Percentiles rank a stretch among this genome's conserved stretches.
Evolutionary conservation across 1,140 invertebrate genomes (phyloP).

Genomic region (Chelonus insularis): DNA sequence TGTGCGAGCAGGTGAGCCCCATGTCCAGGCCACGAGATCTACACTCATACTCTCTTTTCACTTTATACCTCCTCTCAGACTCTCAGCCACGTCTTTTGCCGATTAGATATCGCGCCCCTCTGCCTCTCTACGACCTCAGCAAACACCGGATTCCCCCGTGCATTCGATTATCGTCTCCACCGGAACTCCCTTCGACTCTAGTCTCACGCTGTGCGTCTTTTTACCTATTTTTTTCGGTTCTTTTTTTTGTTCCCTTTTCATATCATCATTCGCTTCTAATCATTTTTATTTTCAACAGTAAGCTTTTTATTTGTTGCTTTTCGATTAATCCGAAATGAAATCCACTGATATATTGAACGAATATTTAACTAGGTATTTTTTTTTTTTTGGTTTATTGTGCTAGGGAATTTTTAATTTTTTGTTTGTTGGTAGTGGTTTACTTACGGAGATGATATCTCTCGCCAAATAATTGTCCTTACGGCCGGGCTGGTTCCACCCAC

Average conservation of each 20-base stretch:
- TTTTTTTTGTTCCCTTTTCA: not conserved
- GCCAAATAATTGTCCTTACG: slow-evolving; percentile 52
- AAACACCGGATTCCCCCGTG: slow-evolving; percentile 34
- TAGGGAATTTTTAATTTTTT: no score
- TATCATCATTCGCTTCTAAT: not conserved
- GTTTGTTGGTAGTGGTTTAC: no score
- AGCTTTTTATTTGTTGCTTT: no score
- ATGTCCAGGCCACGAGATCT: no score
- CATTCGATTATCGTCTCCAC: slow-evolving; percentile 36
- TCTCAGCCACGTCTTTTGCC: slow-evolving; percentile 33
- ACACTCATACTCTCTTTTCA: not conserved
- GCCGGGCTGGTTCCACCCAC: slow-evolving; percentile 55
- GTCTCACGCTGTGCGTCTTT: not conserved
- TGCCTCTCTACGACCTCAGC: slow-evolving; percentile 20
- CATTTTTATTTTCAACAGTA: not conserved
- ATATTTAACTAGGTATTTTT: no score
- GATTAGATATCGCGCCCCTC: slow-evolving; percentile 49
- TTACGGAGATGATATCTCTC: no score
- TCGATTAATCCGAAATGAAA: no score
- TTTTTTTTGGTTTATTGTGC: no score
- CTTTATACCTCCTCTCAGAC: not conserved
- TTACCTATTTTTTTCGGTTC: not conserved
- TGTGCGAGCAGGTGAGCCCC: not conserved
- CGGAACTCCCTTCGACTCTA: slow-evolving; percentile 4
- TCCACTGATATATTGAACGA: no score